Evolutionary conservation across 2,113 vertebrate genomes (phyloP), one percentile per base, ranked within the genome.

Genomic region (Salvator merianae): DNA sequence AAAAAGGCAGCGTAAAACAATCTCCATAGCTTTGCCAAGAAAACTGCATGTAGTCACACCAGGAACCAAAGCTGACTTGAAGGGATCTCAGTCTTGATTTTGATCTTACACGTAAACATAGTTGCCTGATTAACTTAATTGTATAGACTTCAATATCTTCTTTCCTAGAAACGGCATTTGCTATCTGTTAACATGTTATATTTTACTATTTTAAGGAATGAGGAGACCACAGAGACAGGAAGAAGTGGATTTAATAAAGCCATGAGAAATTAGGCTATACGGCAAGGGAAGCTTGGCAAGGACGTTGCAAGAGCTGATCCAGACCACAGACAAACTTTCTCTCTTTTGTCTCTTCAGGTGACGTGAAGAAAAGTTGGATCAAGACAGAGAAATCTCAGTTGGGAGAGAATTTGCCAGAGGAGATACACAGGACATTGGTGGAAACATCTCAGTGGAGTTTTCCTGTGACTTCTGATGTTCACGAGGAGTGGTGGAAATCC

Each of bases 331-430:
- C n/a, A 55, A 70, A 81, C 34, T 22, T 5, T 62, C 62, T 74
- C 30, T 83, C 34, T 83, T 72, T 75, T 83, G 62, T 83, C 62
- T 75, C 73, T 83, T 83, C 32, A 83, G 82, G 82, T 77, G 63
- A 53, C 43, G 34, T 40, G 22, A 66, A 79, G 16, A 66, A 32
- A 50, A 47, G 32, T 76, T 66, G 62, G 72, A 83, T 83, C 73
- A 83, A 83, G 63, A 66, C 76, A 73, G 82, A 76, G 47, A 68
- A 53, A 4, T 36, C 40, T 68, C 82, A 77, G 14, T 63, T 28
- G 24, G 55, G 40, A 4, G 62, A 83, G 62, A 38, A 9, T 22
- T 32, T 36, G 32, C 43, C 28, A 28, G 82, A 50, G 8, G 82
- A 77, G 53, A 76, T 47, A 5, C 72, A 43, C 40, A 65, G 81